Conservation (phyloP, 37 sponge, comb jelly and placozoan species). For the Cladorhizidae sp. region DNA sequence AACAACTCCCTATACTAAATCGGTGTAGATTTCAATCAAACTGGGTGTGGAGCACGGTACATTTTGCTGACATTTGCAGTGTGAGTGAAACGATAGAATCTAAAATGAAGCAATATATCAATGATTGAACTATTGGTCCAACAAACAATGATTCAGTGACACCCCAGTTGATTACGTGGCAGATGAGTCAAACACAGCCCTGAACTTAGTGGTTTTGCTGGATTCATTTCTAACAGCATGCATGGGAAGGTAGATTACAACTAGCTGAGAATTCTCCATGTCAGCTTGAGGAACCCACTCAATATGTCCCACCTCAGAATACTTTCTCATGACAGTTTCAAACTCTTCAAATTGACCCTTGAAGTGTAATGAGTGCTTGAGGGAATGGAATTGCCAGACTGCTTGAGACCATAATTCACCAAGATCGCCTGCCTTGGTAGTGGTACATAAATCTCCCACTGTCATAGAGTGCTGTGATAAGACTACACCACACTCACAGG, state of each 20-base stretch:
- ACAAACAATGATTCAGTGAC: slow-evolving; percentile 30
- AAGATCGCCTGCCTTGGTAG: background rate
- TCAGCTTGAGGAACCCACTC: slow-evolving; percentile 28
- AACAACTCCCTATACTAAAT: too few relatives aligned
- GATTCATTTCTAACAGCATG: slow-evolving; percentile 35
- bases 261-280: slow-evolving; percentile 4
- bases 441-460: slow-evolving; percentile 30
- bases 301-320: slow-evolving; percentile 18
- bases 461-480: slow-evolving; percentile 2
- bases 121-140: slow-evolving; percentile 30
- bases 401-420: slow-evolving; percentile 31
- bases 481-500: slow-evolving; percentile 19
- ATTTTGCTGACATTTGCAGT: slow-evolving; percentile 30
- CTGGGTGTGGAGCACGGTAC: slow-evolving; percentile 8
- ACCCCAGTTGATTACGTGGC: slow-evolving; percentile 20
- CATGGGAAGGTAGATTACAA: slow-evolving; percentile 40
- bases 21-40: slow-evolving; percentile 24
- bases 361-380: slow-evolving; percentile 13
- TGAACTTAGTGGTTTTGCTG: slow-evolving; percentile 34
- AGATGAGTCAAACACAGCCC: slow-evolving; percentile 38
- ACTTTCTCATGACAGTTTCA: slow-evolving; percentile 18
- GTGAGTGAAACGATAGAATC: slow-evolving; percentile 29
- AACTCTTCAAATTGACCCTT: slow-evolving; percentile 23
- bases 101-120: slow-evolving; percentile 30
- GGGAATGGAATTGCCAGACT: slow-evolving; percentile 21